phyloP scores from a whole-genome alignment of 2,888 invertebrate genomes.

The Napeogenes inachia region DNA sequence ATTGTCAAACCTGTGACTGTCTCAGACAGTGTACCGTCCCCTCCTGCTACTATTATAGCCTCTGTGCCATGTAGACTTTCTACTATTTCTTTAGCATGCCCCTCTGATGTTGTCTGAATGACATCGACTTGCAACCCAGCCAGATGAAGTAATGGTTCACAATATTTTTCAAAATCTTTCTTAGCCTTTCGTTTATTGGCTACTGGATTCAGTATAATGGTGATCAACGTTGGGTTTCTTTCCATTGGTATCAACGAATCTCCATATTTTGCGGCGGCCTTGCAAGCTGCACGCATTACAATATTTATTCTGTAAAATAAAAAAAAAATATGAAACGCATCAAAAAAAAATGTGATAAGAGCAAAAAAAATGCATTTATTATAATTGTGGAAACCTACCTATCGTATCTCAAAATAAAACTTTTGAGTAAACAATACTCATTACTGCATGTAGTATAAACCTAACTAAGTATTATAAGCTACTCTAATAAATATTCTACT shows the following conservation, averaged over 20 bases:
- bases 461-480: no score
- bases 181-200: conserved; percentile 86
- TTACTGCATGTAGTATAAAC: no score
- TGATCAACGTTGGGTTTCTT: conserved; percentile 83
- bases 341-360: background rate
- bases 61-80: conserved; percentile 87
- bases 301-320: conserved; percentile 79
- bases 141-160: conserved; percentile 93
- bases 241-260: conserved; percentile 78
- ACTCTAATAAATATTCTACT: no score
- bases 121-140: conserved; percentile 80
- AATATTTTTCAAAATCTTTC: conserved; percentile 90
- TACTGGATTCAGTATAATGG: conserved; percentile 94
- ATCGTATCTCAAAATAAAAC: no score
- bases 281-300: conserved; percentile 88
- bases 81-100: conserved; percentile 90
- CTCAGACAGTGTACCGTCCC: conserved; percentile 95
- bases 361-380: no score
- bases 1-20: conserved; percentile 80
- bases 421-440: no score
- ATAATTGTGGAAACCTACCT: no score
- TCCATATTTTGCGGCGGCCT: conserved; percentile 85
- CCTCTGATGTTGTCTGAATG: conserved; percentile 90
- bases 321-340: background rate
- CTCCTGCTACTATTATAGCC: conserved; percentile 94